These are phyloP conservation scores for Molanna angustata DNA, from an alignment of 2,888 invertebrate genomes.

Conservation along the genomic window DNA sequence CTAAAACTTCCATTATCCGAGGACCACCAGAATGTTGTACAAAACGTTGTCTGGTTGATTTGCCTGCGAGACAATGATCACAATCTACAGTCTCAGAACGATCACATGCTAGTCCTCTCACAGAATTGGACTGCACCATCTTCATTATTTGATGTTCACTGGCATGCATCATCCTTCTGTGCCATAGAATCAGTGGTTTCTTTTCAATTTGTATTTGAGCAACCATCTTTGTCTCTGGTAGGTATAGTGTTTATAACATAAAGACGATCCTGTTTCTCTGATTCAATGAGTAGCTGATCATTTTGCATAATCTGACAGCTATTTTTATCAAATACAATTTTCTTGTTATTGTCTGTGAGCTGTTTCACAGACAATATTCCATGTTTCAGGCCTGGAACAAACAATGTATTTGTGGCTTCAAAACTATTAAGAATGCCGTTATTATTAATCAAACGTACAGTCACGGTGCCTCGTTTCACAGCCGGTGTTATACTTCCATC, in stretches of 20 bases:
- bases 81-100: background rate
- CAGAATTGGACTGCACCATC: background rate
- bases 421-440: too few species aligned
- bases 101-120: background rate
- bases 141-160: too few species aligned
- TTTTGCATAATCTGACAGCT: background rate
- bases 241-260: too few species aligned
- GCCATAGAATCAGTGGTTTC: background rate
- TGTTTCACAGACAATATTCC: too few species aligned
- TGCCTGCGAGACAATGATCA: background rate
- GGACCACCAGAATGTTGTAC: background rate
- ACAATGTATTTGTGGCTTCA: too few species aligned
- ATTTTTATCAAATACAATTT: too few species aligned
- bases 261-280: background rate
- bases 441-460: too few species aligned
- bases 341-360: too few species aligned
- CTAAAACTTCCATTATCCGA: background rate
- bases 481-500: too few species aligned
- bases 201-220: background rate
- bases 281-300: background rate
- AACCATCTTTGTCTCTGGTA: too few species aligned
- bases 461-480: too few species aligned
- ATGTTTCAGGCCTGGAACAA: too few species aligned
- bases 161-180: background rate
- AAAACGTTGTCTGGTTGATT: background rate